These are phyloP conservation scores for Zosterops japonicus DNA, from an alignment of 2,113 vertebrate species.

Conservation along the genomic window DNA sequence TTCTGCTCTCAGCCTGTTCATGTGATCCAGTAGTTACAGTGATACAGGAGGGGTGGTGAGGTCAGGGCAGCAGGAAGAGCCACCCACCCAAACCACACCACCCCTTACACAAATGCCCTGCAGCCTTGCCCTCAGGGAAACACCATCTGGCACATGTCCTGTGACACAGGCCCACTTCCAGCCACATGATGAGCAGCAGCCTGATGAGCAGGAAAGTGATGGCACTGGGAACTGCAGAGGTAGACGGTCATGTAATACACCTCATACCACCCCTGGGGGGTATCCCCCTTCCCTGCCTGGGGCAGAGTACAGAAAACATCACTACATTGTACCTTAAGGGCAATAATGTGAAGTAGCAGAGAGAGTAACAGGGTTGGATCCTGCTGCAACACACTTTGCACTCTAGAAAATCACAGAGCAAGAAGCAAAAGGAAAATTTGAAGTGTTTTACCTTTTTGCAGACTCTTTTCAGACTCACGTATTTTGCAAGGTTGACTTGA, in stretches of 20 bases:
- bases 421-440: neutral
- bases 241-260: neutral
- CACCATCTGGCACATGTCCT: neutral
- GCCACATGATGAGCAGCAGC: neutral
- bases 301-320: neutral
- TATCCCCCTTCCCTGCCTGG: neutral
- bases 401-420: neutral
- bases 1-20: neutral
- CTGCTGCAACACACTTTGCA: neutral
- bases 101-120: neutral
- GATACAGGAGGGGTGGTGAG: neutral
- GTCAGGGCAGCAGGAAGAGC: neutral
- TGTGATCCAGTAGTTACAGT: neutral
- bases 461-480: neutral
- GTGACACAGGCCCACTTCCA: neutral
- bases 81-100: neutral
- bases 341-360: rapidly evolving
- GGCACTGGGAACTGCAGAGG: neutral
- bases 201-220: neutral
- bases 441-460: neutral
- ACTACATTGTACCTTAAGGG: rapidly evolving
- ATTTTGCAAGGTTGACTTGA: neutral
- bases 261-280: rapidly evolving
- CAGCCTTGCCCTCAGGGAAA: neutral
- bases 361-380: neutral